Evolutionary conservation across 2,113 vertebrate genomes (phyloP).

Genomic region (Pedetes capensis): DNA sequence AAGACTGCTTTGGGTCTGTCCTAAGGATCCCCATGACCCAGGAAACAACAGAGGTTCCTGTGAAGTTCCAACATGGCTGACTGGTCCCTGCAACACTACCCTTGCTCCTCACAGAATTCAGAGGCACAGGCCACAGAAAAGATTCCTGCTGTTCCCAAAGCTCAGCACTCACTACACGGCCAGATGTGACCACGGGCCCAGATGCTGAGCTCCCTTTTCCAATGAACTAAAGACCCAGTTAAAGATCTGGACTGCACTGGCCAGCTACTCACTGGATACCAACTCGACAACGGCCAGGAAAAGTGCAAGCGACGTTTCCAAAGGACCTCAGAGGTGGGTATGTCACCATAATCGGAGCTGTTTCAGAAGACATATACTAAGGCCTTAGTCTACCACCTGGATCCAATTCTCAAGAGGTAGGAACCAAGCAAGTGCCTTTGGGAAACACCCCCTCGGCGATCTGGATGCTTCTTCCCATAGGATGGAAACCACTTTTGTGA

Average conservation of each 20-base stretch:
- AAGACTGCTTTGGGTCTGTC: conserved; percentile 4
- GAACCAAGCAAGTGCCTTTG: background rate
- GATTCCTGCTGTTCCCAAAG: background rate
- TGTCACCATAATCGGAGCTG: background rate
- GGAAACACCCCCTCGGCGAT: background rate
- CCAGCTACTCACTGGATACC: background rate
- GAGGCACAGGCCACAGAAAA: background rate
- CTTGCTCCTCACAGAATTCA: background rate
- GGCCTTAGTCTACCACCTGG: background rate
- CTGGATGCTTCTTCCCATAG: background rate
- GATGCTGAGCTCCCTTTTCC: background rate
- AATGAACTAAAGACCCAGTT: background rate
- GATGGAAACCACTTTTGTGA: background rate
- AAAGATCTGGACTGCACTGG: background rate
- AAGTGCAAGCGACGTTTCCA: background rate
- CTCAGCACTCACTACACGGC: background rate
- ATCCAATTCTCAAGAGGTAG: background rate
- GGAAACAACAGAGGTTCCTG: conserved; percentile 1
- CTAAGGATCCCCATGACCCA: background rate
- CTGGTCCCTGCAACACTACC: background rate
- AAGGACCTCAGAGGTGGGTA: background rate
- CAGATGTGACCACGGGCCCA: background rate
- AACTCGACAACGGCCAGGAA: background rate
- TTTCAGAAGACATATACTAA: background rate
- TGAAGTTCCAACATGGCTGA: background rate